Base-by-base conservation (phyloP, 2,113 vertebrate species). In the Festucalex cinctus region DNA sequence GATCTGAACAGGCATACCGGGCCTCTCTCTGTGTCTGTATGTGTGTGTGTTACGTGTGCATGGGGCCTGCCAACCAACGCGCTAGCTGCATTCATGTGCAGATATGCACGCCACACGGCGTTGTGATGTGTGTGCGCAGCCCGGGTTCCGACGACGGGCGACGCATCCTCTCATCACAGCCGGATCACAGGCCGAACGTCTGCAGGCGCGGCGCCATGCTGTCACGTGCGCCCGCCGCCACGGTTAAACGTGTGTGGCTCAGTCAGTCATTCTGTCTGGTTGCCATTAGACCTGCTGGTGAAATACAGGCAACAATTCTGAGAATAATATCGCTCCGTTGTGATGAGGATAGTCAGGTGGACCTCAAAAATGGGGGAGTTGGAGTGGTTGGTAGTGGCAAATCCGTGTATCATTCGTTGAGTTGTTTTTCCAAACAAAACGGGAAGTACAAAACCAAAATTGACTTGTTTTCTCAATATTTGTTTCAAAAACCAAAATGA, bases 1-100 rank as follows among this genome's bases (percentile, higher is more conserved):
- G 82, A 90, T 89, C 80, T 86, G 78, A 87, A 75, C 83, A 84
- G 84, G 87, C 81, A 82, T 76, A 84, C 80, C 79, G 69, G 74
- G 66, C 69, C 56, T 10, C 19, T 61, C 32, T 54, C 28, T 59
- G 63, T 65, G 66, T 56, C 56, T 68, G 63, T 53, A 70, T 56
- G 66, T 70, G 65, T 46, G 73, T 24, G 70, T 35, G 59, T 57
- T 53, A 12, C 4, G 8, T 6, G 10, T 14, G 51, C 22, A 0
- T 14, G 10, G 8, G 24, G 36, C 49, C 49, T 59, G 71, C 59
- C 66, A 48, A 22, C 3, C 56, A 59, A 63, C 43, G 44, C 65
- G 66, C 65, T 53, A 54, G 71, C 63, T 66, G 63, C 73, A 75
- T 56, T 83, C 58, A 44, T 78, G 79, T 75, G 80, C 76, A 78